These are phyloP conservation scores for Tholera decimalis DNA, from an alignment of 2,888 invertebrate genomes.

Conservation along the genomic window DNA sequence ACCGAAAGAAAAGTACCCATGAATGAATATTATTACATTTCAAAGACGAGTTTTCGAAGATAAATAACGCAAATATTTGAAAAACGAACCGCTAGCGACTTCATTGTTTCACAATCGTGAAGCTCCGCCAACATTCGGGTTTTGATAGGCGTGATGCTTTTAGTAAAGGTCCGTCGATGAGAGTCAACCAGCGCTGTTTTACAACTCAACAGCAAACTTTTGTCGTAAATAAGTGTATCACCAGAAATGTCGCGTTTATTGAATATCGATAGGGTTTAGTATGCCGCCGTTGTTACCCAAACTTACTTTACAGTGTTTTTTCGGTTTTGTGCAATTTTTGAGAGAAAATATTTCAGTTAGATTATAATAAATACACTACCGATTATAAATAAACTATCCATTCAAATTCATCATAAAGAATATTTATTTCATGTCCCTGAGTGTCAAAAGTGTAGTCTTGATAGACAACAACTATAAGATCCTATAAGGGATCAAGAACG, in stretches of 20 bases:
- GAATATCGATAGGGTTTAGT: slow-evolving; percentile 64
- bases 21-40: not conserved
- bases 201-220: slow-evolving; percentile 48
- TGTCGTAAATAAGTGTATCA: slow-evolving; percentile 61
- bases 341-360: not conserved
- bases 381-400: no score
- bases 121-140: not conserved
- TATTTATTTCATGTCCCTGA: no score
- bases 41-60: not conserved
- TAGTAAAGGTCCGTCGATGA: slow-evolving; percentile 11
- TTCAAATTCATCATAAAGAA: no score
- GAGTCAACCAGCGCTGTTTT: slow-evolving; percentile 27
- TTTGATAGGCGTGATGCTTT: not conserved
- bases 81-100: not conserved
- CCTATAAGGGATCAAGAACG: no score
- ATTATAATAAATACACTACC: no score
- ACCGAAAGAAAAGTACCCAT: not conserved
- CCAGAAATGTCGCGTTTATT: slow-evolving; percentile 56
- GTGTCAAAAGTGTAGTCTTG: no score
- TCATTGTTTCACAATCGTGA: not conserved
- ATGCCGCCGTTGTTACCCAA: slow-evolving; percentile 34
- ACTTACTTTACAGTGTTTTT: slow-evolving; percentile 39
- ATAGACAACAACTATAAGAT: no score
- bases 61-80: not conserved
- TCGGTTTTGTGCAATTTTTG: slow-evolving; percentile 12